phyloP scores from a whole-genome alignment of 2,113 vertebrate species.

The Leuciscus idus region DNA sequence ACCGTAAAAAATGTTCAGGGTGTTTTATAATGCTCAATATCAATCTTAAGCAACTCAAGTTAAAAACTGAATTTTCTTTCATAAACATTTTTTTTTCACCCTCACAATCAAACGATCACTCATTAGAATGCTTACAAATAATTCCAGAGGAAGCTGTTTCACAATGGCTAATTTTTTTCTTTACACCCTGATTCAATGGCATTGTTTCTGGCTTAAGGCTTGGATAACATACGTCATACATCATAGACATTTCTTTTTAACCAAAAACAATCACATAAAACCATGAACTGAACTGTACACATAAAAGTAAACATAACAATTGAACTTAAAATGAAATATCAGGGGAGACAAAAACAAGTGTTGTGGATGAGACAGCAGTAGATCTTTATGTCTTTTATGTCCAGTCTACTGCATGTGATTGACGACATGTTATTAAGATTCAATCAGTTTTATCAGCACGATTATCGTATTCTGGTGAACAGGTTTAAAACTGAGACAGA shows the following conservation, averaged over 20 bases:
- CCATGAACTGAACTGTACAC: slow-evolving; percentile 53
- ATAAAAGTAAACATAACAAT: slow-evolving; percentile 45
- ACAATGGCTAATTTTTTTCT: not conserved
- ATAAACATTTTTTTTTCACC: slow-evolving; percentile 32
- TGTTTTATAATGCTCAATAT: slow-evolving; percentile 42
- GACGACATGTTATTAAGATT: not conserved
- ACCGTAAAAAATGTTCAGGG: not conserved
- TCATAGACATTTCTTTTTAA: slow-evolving; percentile 31
- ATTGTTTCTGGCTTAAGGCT: slow-evolving; percentile 52
- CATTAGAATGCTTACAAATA: slow-evolving; percentile 24
- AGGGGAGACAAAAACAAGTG: slow-evolving; percentile 4
- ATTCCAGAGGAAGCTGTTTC: slow-evolving; percentile 9
- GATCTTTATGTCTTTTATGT: not conserved
- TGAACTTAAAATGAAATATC: not conserved
- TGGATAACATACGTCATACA: slow-evolving; percentile 25
- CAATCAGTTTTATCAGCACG: not conserved
- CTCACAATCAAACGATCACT: slow-evolving; percentile 34
- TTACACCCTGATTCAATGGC: slow-evolving; percentile 35
- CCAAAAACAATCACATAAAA: slow-evolving; percentile 47
- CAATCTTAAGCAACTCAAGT: slow-evolving; percentile 28
- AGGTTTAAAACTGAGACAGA: slow-evolving; percentile 76
- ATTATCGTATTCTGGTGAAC: slow-evolving; percentile 74
- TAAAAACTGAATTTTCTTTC: slow-evolving; percentile 38
- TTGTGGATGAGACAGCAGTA: not conserved
- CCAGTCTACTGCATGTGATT: slow-evolving; percentile 22